Evolutionary conservation across 2,113 vertebrate species (phyloP).

Genomic region (Phylloscopus trochilus): DNA sequence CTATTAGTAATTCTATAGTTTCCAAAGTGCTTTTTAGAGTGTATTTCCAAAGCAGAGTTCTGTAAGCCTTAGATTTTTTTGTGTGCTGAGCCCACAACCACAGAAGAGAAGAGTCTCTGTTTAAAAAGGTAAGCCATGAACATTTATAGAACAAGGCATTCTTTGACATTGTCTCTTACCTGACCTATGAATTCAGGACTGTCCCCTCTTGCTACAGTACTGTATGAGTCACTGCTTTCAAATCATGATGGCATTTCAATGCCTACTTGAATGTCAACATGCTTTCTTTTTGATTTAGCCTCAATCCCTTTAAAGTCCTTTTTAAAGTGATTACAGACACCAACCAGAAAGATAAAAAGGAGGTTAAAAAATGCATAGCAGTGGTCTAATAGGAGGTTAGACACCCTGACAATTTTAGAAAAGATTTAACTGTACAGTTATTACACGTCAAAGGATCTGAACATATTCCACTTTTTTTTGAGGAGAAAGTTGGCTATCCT

Average conservation of each 20-base stretch:
- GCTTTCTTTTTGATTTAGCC: conserved; percentile 58
- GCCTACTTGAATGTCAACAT: conserved; percentile 50
- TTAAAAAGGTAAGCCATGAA: conserved; percentile 31
- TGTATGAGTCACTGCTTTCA: conserved; percentile 43
- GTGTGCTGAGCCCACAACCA: conserved; percentile 45
- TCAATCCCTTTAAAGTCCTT: conserved; percentile 52
- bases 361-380: conserved; percentile 48
- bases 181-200: conserved; percentile 49
- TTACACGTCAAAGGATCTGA: background rate
- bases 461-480: background rate
- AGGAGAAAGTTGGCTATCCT: background rate
- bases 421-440: background rate
- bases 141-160: conserved; percentile 41
- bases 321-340: conserved; percentile 49
- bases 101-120: conserved; percentile 53
- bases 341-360: conserved; percentile 57
- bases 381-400: background rate
- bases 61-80: background rate
- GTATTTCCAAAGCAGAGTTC: conserved; percentile 25
- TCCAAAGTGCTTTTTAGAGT: background rate
- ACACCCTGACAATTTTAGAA: background rate
- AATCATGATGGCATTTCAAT: conserved; percentile 56
- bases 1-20: background rate
- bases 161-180: conserved; percentile 48
- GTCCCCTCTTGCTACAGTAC: conserved; percentile 50